Conservation (phyloP, 1,140 invertebrate genomes). For the Lamellibrachia luymesi region DNA sequence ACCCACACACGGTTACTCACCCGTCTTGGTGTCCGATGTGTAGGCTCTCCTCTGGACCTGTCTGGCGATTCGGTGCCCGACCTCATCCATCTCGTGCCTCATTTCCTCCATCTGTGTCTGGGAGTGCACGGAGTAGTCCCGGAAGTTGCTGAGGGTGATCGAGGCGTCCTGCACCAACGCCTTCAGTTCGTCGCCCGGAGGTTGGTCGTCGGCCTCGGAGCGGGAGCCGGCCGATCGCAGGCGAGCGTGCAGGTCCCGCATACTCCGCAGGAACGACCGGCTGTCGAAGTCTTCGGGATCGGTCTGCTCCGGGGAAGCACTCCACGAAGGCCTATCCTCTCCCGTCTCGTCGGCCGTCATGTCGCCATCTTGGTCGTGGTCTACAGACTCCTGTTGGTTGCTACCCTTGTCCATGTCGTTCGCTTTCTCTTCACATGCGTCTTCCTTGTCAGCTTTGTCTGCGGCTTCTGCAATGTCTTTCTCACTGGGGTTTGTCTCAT, state of each 20-base stretch:
- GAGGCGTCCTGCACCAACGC: neutral
- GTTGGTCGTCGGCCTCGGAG: neutral
- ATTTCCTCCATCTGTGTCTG: neutral
- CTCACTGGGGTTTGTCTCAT: neutral
- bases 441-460: neutral
- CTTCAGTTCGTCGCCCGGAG: neutral
- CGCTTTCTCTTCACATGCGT: neutral
- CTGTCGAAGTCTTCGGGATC: conserved; percentile 11
- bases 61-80: neutral
- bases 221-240: neutral
- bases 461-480: neutral
- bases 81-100: neutral
- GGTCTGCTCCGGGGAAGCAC: neutral
- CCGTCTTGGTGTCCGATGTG: neutral
- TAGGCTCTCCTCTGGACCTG: neutral
- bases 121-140: neutral
- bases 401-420: neutral
- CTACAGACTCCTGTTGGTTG: neutral
- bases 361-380: neutral
- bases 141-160: neutral
- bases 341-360: neutral
- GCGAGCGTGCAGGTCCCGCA: conserved; percentile 1
- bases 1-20: neutral
- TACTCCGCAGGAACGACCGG: neutral
- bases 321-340: neutral